phyloP scores from a whole-genome alignment of 2,797 vertebrate species.

The Todus mexicanus region DNA sequence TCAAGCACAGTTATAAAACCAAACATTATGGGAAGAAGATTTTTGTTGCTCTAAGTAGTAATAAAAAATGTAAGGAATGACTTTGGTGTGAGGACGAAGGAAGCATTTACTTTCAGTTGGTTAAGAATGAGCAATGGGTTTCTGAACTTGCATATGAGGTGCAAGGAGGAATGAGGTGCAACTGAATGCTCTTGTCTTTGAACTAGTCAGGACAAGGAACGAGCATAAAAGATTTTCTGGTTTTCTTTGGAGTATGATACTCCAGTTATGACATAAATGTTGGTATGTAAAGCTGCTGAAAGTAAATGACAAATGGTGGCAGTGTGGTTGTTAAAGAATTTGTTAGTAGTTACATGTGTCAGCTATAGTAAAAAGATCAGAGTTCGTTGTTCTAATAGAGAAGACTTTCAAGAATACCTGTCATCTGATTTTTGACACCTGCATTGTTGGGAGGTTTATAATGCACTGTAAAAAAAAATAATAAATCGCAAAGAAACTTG shows the following conservation, averaged over 20 bases:
- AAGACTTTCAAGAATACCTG: constrained; percentile 8
- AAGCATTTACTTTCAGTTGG: neutral
- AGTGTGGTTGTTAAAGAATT: neutral
- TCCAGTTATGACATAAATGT: constrained; percentile 26
- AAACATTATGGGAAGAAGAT: neutral
- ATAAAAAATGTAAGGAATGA: constrained; percentile 14
- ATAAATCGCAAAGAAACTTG: neutral
- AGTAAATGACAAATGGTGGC: constrained; percentile 9
- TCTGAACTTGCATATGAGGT: neutral
- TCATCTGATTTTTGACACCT: constrained; percentile 24
- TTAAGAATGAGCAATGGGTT: neutral
- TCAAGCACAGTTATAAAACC: neutral
- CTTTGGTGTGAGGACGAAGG: neutral
- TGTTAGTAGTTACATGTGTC: neutral
- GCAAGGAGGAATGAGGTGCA: neutral
- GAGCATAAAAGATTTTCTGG: neutral
- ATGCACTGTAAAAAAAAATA: neutral
- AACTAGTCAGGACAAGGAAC: neutral
- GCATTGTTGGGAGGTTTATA: constrained; percentile 18
- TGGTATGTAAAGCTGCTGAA: neutral
- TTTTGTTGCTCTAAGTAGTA: neutral
- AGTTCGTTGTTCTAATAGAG: neutral
- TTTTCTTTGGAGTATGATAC: neutral
- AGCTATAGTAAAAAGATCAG: neutral
- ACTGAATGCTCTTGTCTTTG: neutral